A percentile compares a stretch with the other conserved stretches of the same genome.
Evolutionary conservation across 2,888 invertebrate species (phyloP).

Genomic region (Cistogaster globosa): DNA sequence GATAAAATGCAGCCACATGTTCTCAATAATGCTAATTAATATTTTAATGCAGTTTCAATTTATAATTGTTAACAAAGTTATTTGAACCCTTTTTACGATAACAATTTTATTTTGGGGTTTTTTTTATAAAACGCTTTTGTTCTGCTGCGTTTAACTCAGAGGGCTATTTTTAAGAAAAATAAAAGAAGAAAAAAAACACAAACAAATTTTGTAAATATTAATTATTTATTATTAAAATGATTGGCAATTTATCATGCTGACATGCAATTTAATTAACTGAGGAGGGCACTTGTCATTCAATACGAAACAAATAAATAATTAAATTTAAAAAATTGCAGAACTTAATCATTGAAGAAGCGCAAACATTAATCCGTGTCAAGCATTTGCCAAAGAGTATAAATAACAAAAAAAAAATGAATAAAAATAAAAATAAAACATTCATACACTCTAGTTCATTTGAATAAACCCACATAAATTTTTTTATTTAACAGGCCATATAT

Average conservation of each 20-base stretch:
- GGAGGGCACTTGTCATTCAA: not conserved
- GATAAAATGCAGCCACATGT: too few relatives aligned
- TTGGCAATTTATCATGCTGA: conserved; percentile 9
- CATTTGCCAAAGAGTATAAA: too few relatives aligned
- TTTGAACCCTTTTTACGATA: conserved; percentile 41
- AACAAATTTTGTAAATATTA: not conserved
- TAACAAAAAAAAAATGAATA: too few relatives aligned
- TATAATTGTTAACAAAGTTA: conserved; percentile 10
- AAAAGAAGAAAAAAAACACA: not conserved
- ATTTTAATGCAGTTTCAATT: not conserved
- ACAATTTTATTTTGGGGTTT: conserved; percentile 27
- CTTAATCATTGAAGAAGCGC: too few relatives aligned
- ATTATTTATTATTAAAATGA: conserved; percentile 1
- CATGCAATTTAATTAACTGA: conserved; percentile 2
- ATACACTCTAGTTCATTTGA: too few relatives aligned
- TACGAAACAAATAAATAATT: too few relatives aligned
- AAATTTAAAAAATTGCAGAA: too few relatives aligned
- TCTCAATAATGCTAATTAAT: conserved; percentile 4
- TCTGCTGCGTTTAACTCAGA: not conserved
- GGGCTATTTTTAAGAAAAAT: not conserved
- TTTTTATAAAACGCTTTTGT: conserved; percentile 9
- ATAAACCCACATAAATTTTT: too few relatives aligned
- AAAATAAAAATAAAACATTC: too few relatives aligned
- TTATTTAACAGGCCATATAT: too few relatives aligned
- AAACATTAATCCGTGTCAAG: too few relatives aligned